Evolutionary conservation across 1,140 invertebrate genomes (phyloP).

Genomic region (Zaprionus taronus): DNA sequence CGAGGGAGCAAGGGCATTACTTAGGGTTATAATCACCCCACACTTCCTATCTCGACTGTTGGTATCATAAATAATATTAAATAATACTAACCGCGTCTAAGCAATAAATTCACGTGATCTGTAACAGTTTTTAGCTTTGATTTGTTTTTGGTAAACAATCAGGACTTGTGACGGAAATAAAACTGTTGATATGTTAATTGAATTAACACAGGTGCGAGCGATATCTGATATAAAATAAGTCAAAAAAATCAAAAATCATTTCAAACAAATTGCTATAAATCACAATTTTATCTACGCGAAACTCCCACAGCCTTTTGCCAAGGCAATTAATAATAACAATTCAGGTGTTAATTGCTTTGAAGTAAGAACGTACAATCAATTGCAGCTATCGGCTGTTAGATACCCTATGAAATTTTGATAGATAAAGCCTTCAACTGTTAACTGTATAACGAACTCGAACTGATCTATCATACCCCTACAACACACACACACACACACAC

Average conservation of each 20-base stretch:
- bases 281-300: not conserved
- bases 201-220: conserved; percentile 12
- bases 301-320: not conserved
- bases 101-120: not conserved
- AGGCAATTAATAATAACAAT: conserved; percentile 3
- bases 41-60: too few relatives aligned
- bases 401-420: not conserved
- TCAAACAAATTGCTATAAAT: not conserved
- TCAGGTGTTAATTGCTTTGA: conserved; percentile 13
- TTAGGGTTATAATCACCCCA: too few relatives aligned
- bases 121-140: not conserved
- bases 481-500: too few relatives aligned
- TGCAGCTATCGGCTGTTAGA: not conserved
- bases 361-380: not conserved
- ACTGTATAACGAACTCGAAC: not conserved
- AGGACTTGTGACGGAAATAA: conserved; percentile 15
- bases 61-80: too few relatives aligned
- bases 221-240: not conserved
- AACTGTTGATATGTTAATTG: conserved; percentile 6
- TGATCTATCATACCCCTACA: too few relatives aligned
- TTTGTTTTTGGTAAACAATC: not conserved
- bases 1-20: too few relatives aligned
- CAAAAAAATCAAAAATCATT: not conserved
- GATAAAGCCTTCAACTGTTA: not conserved
- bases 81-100: not conserved